Conservation (phyloP, 2,113 vertebrate genomes). For the Paralichthys olivaceus region DNA sequence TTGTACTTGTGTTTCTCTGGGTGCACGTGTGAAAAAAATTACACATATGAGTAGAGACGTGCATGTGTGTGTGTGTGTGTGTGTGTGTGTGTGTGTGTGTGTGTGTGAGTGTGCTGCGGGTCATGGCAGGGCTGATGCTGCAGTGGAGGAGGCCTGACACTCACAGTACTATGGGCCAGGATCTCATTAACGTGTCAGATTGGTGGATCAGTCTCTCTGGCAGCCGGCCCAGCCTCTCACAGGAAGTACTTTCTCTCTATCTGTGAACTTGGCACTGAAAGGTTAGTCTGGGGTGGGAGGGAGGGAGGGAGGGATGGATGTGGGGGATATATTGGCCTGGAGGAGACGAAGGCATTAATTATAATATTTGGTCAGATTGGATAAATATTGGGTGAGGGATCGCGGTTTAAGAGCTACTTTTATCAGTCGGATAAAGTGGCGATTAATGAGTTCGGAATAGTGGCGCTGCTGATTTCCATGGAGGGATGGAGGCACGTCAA, state of each 20-base stretch:
- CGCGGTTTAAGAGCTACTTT: constrained; percentile 56
- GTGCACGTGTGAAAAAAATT: constrained; percentile 42
- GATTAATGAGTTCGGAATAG: constrained; percentile 38
- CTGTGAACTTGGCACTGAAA: constrained; percentile 79
- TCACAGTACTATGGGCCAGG: constrained; percentile 83
- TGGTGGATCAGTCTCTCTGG: constrained; percentile 89
- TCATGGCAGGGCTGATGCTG: constrained; percentile 67
- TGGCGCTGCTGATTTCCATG: constrained; percentile 8
- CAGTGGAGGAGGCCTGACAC: constrained; percentile 83
- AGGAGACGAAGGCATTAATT: constrained; percentile 65
- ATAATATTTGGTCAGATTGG: constrained; percentile 76
- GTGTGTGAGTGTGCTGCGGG: constrained; percentile 46
- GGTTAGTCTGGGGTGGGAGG: constrained; percentile 65
- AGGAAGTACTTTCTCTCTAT: constrained; percentile 81
- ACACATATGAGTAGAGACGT: constrained; percentile 31
- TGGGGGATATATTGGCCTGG: constrained; percentile 54
- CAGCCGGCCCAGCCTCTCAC: constrained; percentile 85
- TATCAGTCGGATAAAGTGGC: constrained; percentile 26
- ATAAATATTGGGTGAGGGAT: constrained; percentile 72
- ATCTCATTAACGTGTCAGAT: constrained; percentile 97
- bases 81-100: constrained; percentile 31
- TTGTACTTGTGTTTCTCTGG: constrained; percentile 41
- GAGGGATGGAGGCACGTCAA: constrained; percentile 18
- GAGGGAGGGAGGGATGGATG: not conserved
- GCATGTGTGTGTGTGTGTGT: constrained; percentile 27